Base-by-base conservation (phyloP, 2,888 invertebrate genomes). In the Conchocele bisecta region DNA sequence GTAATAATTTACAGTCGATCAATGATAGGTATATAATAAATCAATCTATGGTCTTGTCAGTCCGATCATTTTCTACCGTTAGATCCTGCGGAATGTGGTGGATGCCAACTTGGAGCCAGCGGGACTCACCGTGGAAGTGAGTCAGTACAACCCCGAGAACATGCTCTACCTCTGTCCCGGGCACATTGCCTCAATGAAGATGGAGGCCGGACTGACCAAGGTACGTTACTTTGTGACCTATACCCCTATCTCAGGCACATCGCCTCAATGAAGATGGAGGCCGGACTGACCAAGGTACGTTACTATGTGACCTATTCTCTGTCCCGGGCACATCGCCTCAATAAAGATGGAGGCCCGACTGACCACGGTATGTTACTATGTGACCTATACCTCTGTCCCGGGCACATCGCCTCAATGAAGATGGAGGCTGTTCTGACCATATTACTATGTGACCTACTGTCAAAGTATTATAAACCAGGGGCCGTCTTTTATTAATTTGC, bases 331-430 rank as follows among this genome's bases (percentile, higher is more conserved):
- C 48, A 46, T 58, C 24, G 75, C 77, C 3, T 69, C 78, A 20
- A 46, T 77, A 48, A 53, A 75, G 28, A 70, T 77, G 6, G 78
- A 72, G 51, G 61, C 65, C 29, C 77, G 72, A 7, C 69, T 85
- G 22, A 75, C 66, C 5, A 46, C 68, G 35, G 57, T 76, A 39
- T 15, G 42, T 46, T 3, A 26, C 5, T 20, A 26, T n/a, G 22
- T 7, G n/a, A n/a, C n/a, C n/a, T n/a, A n/a, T n/a, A n/a, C n/a
- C 63, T 83, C n/a, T 86, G 86, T 67, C 59, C 73, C 9, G 82
- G 81, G 26, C 86, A 86, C 48, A 46, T 58, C 24, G 75, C 77
- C 3, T 69, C 78, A 20, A 46, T 77, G 51, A 53, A 75, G 28
- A 70, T 77, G 6, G 78, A 72, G 51, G 61, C 65, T 31, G 79